phyloP scores from a whole-genome alignment of 2,797 vertebrate species.

The Harpagifer antarcticus region DNA sequence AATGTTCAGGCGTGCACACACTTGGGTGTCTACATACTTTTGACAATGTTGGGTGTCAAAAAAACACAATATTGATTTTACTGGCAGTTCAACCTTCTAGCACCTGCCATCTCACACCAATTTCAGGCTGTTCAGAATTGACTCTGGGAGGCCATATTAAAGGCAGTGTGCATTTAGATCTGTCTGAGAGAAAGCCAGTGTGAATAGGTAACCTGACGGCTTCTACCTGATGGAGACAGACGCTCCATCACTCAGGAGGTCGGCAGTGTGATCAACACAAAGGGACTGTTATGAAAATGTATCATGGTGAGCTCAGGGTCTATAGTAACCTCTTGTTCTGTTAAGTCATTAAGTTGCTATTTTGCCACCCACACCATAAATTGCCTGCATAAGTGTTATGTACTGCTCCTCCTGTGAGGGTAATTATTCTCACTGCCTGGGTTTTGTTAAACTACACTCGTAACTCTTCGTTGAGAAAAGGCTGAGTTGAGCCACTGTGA shows the following conservation, averaged over 20 bases:
- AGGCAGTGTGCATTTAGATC: constrained; percentile 13
- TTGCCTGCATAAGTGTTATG: constrained; percentile 60
- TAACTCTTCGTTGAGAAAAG: constrained; percentile 51
- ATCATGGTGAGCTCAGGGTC: constrained; percentile 46
- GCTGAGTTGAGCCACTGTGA: constrained; percentile 26
- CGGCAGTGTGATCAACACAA: constrained; percentile 37
- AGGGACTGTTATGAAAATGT: constrained; percentile 51
- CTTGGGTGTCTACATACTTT: background rate
- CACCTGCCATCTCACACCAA: constrained; percentile 1
- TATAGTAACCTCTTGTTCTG: constrained; percentile 51
- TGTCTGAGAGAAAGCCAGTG: constrained; percentile 3
- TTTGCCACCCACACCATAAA: constrained; percentile 63
- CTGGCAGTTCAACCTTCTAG: constrained; percentile 14
- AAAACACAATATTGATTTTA: constrained; percentile 36
- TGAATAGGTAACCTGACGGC: constrained; percentile 32
- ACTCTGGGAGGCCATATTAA: constrained; percentile 36
- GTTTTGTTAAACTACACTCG: constrained; percentile 45
- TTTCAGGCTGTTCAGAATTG: constrained; percentile 16
- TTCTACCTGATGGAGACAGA: constrained; percentile 39
- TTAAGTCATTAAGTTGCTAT: constrained; percentile 59
- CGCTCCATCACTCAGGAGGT: constrained; percentile 11
- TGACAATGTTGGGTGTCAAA: background rate
- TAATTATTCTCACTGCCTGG: constrained; percentile 60
- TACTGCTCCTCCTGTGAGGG: constrained; percentile 54
- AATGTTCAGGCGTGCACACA: background rate